Evolutionary conservation across 2,888 invertebrate species (phyloP).

Genomic region (Agriopis marginaria): DNA sequence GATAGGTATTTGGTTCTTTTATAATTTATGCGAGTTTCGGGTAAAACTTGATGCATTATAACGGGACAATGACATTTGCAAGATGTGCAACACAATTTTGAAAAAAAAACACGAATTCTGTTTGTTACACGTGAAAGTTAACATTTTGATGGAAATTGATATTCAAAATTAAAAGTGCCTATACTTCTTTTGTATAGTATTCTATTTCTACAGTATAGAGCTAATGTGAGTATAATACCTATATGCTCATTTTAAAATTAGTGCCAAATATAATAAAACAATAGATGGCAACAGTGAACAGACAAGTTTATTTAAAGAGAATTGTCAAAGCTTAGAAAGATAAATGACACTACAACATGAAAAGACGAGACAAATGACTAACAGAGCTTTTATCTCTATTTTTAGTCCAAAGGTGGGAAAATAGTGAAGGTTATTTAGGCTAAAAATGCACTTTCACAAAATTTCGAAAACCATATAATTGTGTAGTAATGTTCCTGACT

Average conservation of each 20-base stretch:
- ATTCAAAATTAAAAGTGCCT: neutral
- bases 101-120: neutral
- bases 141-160: neutral
- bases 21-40: slow-evolving; percentile 17
- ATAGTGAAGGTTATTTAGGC: slow-evolving; percentile 1
- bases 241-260: neutral
- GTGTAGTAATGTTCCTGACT: neutral
- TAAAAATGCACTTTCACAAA: neutral
- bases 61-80: slow-evolving; percentile 11
- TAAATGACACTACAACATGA: neutral
- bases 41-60: slow-evolving; percentile 16
- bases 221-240: neutral
- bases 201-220: too few relatives aligned
- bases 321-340: slow-evolving; percentile 16
- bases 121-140: too few relatives aligned
- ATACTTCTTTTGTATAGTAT: too few relatives aligned
- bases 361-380: slow-evolving; percentile 11
- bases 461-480: neutral
- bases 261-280: slow-evolving; percentile 1
- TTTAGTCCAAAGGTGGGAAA: slow-evolving; percentile 2
- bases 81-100: slow-evolving; percentile 2
- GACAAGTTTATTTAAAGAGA: slow-evolving; percentile 8
- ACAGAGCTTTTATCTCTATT: slow-evolving; percentile 21
- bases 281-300: neutral
- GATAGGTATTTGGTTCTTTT: neutral